A percentile compares a stretch with the other conserved stretches of the same genome.
These are phyloP conservation scores for Dicrurus megarhynchus DNA, from an alignment of 2,113 vertebrate species.

Conservation along the genomic window DNA sequence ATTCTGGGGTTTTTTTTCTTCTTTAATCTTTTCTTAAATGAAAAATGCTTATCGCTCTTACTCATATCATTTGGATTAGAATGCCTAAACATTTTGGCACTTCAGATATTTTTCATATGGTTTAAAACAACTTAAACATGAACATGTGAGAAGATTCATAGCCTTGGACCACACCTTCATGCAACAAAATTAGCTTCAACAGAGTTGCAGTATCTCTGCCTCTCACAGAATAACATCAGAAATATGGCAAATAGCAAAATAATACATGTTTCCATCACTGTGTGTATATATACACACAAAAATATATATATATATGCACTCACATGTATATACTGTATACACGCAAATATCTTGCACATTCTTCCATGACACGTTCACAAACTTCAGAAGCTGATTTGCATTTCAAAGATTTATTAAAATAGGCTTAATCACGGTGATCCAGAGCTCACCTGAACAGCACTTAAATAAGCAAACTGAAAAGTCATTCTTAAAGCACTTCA, in stretches of 20 bases:
- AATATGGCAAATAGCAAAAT: background rate
- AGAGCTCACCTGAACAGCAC: background rate
- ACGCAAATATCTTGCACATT: background rate
- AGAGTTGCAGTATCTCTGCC: background rate
- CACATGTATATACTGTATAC: background rate
- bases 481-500: background rate
- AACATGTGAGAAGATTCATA: background rate
- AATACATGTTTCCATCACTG: background rate
- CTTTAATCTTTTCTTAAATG: conserved; percentile 16
- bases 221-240: background rate
- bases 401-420: background rate
- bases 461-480: background rate
- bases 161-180: background rate
- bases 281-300: background rate
- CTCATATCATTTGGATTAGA: conserved; percentile 17
- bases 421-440: background rate
- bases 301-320: background rate
- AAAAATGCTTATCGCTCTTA: conserved; percentile 26
- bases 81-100: conserved; percentile 42
- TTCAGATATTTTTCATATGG: conserved; percentile 33
- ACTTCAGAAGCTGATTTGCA: background rate
- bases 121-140: conserved; percentile 1
- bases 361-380: background rate
- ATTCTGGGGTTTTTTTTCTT: background rate
- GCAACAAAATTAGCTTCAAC: background rate